Percentiles rank a stretch among this genome's conserved stretches.
Evolutionary conservation across 2,113 vertebrate genomes (phyloP).

Genomic region (Dipodomys ordii): DNA sequence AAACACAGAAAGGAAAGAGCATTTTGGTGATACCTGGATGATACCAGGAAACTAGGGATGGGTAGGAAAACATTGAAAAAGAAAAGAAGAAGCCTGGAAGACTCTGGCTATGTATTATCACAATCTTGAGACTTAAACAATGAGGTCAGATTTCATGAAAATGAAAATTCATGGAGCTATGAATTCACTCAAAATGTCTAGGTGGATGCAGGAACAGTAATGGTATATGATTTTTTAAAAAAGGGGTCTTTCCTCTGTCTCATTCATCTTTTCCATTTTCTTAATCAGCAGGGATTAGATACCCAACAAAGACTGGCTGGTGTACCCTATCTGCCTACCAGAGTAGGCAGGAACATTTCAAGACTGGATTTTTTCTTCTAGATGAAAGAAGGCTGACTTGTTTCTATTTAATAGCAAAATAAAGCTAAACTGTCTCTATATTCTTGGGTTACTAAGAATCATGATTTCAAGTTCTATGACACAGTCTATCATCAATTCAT

Average conservation of each 20-base stretch:
- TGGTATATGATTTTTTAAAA: background rate
- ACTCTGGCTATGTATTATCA: background rate
- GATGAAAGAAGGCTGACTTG: background rate
- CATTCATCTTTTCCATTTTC: background rate
- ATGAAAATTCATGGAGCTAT: constrained; percentile 22
- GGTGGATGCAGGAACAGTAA: background rate
- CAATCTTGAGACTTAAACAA: constrained; percentile 13
- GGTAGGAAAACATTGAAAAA: background rate
- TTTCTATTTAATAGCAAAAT: constrained; percentile 43
- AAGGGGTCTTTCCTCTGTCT: background rate
- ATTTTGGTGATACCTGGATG: background rate
- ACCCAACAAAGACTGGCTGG: background rate
- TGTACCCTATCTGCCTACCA: background rate
- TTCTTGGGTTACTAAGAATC: background rate
- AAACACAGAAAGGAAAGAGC: background rate
- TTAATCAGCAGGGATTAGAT: background rate
- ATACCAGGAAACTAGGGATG: background rate
- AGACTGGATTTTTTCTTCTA: background rate
- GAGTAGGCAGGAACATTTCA: background rate
- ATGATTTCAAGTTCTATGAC: constrained; percentile 31
- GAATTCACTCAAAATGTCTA: background rate
- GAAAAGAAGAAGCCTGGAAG: background rate
- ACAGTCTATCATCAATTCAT: constrained; percentile 30
- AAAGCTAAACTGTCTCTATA: background rate
- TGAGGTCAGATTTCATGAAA: background rate